Conservation (phyloP, 2,888 invertebrate genomes). For the Callosobruchus maculatus region DNA sequence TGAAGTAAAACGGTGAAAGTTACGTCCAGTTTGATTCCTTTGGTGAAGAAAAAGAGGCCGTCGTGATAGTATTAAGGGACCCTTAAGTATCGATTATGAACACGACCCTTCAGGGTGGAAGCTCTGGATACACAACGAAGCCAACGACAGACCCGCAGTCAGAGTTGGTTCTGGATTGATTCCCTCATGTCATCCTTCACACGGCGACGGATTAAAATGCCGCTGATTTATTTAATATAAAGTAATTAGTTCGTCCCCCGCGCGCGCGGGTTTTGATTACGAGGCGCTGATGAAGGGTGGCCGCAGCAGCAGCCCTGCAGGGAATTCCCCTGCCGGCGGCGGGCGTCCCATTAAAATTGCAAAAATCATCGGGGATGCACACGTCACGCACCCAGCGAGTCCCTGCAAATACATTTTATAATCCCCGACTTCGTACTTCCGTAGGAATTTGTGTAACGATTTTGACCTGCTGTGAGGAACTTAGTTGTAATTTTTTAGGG, state of each 20-base stretch:
- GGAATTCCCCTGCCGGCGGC: not conserved
- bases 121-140: too few species aligned
- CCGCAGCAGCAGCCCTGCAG: not conserved
- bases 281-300: not conserved
- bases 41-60: too few species aligned
- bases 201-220: not conserved
- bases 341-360: not conserved
- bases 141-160: too few species aligned
- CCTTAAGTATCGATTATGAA: too few species aligned
- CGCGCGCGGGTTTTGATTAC: not conserved
- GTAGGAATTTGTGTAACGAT: too few species aligned
- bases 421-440: too few species aligned
- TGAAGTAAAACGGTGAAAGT: too few species aligned
- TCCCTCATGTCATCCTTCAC: not conserved
- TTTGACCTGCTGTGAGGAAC: too few species aligned
- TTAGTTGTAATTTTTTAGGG: too few species aligned
- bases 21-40: too few species aligned
- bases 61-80: too few species aligned
- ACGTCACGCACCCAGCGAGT: not conserved
- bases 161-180: not conserved
- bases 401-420: not conserved
- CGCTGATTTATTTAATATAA: not conserved
- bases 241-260: not conserved
- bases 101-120: too few species aligned
- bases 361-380: not conserved